Conservation (phyloP, 2,797 vertebrate species). For the Lophius americanus region DNA sequence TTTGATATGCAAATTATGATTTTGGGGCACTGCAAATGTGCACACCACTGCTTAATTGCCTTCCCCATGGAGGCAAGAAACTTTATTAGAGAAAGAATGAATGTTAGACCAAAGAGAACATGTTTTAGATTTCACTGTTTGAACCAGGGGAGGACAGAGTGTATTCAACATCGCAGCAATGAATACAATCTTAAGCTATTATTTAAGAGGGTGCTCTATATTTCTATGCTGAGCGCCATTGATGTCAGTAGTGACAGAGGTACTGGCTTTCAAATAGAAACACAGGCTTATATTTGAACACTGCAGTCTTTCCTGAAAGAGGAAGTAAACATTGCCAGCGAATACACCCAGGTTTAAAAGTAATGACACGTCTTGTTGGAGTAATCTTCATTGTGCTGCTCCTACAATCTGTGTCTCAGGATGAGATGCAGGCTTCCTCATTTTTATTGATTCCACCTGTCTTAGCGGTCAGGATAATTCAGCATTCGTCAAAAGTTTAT, state of each 20-base stretch:
- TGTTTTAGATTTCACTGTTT: constrained; percentile 38
- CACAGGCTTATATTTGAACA: constrained; percentile 21
- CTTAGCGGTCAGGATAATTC: background rate
- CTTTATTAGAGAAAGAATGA: constrained; percentile 66
- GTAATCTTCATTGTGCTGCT: constrained; percentile 14
- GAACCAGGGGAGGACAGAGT: constrained; percentile 45
- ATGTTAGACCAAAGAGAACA: constrained; percentile 51
- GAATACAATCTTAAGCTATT: constrained; percentile 32
- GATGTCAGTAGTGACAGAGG: constrained; percentile 7
- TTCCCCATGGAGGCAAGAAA: constrained; percentile 69
- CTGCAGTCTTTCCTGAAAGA: constrained; percentile 2
- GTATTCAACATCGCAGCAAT: constrained; percentile 32
- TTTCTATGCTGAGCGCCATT: constrained; percentile 11
- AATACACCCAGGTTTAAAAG: constrained; percentile 27
- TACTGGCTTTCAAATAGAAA: constrained; percentile 25
- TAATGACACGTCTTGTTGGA: constrained; percentile 19
- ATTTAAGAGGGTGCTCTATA: constrained; percentile 16
- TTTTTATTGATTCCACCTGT: constrained; percentile 43
- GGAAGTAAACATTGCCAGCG: background rate
- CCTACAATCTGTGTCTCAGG: constrained; percentile 22
- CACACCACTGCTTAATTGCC: constrained; percentile 75
- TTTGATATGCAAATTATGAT: constrained; percentile 82
- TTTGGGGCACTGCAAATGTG: constrained; percentile 72
- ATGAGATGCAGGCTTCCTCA: constrained; percentile 32
- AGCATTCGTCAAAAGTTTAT: constrained; percentile 1